phyloP scores from a whole-genome alignment of 2,797 vertebrate species.

The Bradypodion ventrale region DNA sequence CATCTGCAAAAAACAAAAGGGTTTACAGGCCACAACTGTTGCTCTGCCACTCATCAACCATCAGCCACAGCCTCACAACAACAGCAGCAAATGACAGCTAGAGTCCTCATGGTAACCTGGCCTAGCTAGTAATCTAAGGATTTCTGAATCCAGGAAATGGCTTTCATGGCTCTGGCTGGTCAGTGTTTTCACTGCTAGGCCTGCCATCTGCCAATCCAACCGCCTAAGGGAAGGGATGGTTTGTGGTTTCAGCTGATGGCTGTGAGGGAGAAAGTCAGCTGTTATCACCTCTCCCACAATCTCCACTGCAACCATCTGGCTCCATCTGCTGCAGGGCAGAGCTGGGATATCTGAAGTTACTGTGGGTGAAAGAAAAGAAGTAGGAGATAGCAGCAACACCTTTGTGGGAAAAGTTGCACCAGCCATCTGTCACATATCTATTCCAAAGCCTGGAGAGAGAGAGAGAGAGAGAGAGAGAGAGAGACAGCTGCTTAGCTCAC shows the following conservation, averaged over 20 bases:
- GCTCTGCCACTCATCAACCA: background rate
- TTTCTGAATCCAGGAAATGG: background rate
- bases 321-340: conserved; percentile 30
- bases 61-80: background rate
- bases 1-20: too few relatives aligned
- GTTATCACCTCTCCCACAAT: background rate
- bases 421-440: conserved; percentile 32
- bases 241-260: conserved; percentile 12
- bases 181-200: background rate
- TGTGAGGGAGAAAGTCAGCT: conserved; percentile 19
- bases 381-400: conserved; percentile 3
- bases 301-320: conserved; percentile 16
- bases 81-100: background rate
- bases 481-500: background rate
- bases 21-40: background rate
- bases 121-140: background rate
- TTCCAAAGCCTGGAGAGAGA: background rate
- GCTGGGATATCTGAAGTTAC: conserved; percentile 25
- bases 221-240: background rate
- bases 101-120: background rate
- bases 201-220: background rate
- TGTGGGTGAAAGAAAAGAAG: background rate
- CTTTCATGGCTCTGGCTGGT: background rate
- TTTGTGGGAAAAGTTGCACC: conserved; percentile 17
- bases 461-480: too few relatives aligned